These are phyloP conservation scores for Erpobdella octoculata DNA, from an alignment of 2,888 invertebrate genomes.

Conservation along the genomic window DNA sequence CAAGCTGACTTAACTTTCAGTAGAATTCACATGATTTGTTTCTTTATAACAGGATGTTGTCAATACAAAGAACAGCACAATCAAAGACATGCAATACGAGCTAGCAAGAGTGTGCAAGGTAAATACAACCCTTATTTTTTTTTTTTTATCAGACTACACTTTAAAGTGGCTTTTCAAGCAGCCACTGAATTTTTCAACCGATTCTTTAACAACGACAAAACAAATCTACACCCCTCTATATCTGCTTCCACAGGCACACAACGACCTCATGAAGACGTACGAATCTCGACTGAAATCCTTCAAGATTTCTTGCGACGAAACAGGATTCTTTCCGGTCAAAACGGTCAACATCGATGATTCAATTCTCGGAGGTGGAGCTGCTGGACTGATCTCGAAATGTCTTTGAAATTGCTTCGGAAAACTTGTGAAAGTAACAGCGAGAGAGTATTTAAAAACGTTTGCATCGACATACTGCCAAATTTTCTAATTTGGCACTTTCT, in stretches of 20 bases:
- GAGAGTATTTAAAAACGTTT: no score
- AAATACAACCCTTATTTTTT: neutral
- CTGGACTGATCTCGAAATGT: slow-evolving; percentile 24
- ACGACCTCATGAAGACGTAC: slow-evolving; percentile 28
- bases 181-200: neutral
- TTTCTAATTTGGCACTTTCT: no score
- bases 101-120: slow-evolving; percentile 29
- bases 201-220: neutral
- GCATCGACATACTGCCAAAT: no score
- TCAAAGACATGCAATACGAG: slow-evolving; percentile 26
- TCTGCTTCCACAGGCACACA: slow-evolving; percentile 28
- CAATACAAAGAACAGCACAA: slow-evolving; percentile 24
- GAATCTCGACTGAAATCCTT: slow-evolving; percentile 22
- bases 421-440: no score
- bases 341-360: slow-evolving; percentile 18
- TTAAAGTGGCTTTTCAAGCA: neutral
- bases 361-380: slow-evolving; percentile 19
- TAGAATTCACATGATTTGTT: neutral
- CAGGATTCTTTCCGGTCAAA: slow-evolving; percentile 26
- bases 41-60: slow-evolving; percentile 12
- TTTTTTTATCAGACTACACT: neutral
- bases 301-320: slow-evolving; percentile 23
- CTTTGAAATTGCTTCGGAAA: slow-evolving; percentile 11
- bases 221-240: neutral
- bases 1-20: neutral